Conservation (phyloP, 2,797 vertebrate genomes). For the Neomorphus geoffroyi region DNA sequence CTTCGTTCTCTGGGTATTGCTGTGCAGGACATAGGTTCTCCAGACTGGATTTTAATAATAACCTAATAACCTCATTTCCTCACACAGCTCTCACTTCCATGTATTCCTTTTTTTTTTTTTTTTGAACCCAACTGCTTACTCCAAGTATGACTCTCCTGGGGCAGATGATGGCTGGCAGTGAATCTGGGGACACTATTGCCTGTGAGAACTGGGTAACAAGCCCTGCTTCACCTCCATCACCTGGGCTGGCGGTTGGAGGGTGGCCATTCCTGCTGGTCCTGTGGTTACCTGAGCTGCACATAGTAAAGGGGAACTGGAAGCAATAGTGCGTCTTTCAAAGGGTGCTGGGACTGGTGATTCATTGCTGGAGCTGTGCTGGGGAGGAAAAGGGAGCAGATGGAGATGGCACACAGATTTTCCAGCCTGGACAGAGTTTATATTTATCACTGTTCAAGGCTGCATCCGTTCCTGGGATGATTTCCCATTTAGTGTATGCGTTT, state of each 20-base stretch:
- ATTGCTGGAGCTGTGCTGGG: neutral
- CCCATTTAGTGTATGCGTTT: neutral
- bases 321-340: neutral
- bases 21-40: neutral
- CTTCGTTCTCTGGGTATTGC: rapidly evolving
- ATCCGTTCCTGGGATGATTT: neutral
- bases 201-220: neutral
- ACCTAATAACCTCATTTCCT: neutral
- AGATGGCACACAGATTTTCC: neutral
- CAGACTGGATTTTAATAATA: neutral
- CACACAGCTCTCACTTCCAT: rapidly evolving
- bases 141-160: neutral
- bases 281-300: rapidly evolving
- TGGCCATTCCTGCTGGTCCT: neutral
- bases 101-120: neutral
- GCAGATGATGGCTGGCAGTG: neutral
- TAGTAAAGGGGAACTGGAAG: neutral
- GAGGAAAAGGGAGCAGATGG: neutral
- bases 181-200: neutral
- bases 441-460: neutral
- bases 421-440: neutral
- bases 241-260: rapidly evolving
- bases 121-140: neutral
- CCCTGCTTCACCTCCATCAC: neutral
- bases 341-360: neutral